Evolutionary conservation across 2,113 vertebrate genomes (phyloP), one percentile per base, ranked within the genome.

Genomic region (Cervus canadensis): DNA sequence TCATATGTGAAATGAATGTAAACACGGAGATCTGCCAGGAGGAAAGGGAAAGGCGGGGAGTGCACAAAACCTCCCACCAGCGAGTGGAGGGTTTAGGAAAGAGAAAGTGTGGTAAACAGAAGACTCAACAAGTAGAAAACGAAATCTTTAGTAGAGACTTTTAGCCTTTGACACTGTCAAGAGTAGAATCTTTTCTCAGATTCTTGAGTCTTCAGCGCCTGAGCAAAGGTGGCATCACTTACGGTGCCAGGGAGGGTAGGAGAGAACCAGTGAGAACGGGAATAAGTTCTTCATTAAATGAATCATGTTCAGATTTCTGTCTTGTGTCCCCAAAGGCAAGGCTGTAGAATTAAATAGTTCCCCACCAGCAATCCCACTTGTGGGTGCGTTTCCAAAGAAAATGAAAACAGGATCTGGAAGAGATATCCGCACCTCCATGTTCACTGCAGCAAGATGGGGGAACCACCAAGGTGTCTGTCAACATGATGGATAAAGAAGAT

Each of bases 21-120:
- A 97, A 94, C 60, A 64, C 8, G 2, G 85, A 93, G 81, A n/a
- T 60, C 54, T 54, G 62, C 74, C 87, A 74, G 82, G 48, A 88
- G 62, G 54, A 94, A 71, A 0, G 7, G 6, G 64, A 62, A 85
- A 92, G 33, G 57, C 12, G 33, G 82, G 60, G 48, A 74, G n/a
- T 2, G 28, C 81, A 40, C 28, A 84, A 86, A 83, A 12, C 23
- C 54, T 33, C 62, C 56, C 56, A 52, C 40, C 86, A 50, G 40
- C 0, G 13, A 79, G n/a, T 3, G 1, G 52, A 95, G 23, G 8
- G 12, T 5, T 76, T 76, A 64, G 30, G 54, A 64, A n/a, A 54
- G 26, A 87, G 82, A 87, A 67, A 23, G 10, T 30, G 26, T 79
- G 59, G 45, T 40, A 28, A 79, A 40, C n/a, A 76, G 56, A 95